phyloP scores from a whole-genome alignment of 2,113 vertebrate species.

The Hydrolagus affinis region DNA sequence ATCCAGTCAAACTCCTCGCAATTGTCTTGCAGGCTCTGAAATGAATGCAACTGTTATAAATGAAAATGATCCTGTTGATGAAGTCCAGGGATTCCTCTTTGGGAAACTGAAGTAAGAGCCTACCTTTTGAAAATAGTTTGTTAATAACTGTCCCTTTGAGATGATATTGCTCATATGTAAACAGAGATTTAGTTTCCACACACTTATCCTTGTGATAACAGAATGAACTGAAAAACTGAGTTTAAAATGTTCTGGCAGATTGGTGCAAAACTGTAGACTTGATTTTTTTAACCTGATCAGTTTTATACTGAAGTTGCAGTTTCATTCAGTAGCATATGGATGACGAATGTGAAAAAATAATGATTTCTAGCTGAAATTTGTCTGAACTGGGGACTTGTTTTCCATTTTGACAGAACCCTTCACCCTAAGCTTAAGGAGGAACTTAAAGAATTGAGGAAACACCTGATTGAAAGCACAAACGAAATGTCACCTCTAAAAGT shows the following conservation, averaged over 20 bases:
- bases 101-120: conserved; percentile 81
- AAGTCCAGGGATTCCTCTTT: conserved; percentile 96
- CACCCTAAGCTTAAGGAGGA: conserved; percentile 80
- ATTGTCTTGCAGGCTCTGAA: conserved; percentile 59
- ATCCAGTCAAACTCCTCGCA: background rate
- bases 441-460: conserved; percentile 85
- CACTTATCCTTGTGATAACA: too few species aligned
- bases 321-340: too few species aligned
- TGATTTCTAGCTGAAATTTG: too few species aligned
- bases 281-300: too few species aligned
- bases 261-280: too few species aligned
- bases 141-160: background rate
- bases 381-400: conserved; percentile 34
- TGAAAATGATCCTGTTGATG: conserved; percentile 86
- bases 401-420: conserved; percentile 53
- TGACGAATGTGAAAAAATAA: too few species aligned
- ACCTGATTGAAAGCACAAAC: conserved; percentile 93
- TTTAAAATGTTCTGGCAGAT: too few species aligned
- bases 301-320: too few species aligned
- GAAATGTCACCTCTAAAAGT: conserved; percentile 97
- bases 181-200: background rate
- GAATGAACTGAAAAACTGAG: too few species aligned
- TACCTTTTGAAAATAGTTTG: background rate
- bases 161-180: background rate
- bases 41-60: conserved; percentile 82